These are phyloP conservation scores for Drosophila engyochracea DNA, from an alignment of 2,888 invertebrate genomes.

Conservation along the genomic window DNA sequence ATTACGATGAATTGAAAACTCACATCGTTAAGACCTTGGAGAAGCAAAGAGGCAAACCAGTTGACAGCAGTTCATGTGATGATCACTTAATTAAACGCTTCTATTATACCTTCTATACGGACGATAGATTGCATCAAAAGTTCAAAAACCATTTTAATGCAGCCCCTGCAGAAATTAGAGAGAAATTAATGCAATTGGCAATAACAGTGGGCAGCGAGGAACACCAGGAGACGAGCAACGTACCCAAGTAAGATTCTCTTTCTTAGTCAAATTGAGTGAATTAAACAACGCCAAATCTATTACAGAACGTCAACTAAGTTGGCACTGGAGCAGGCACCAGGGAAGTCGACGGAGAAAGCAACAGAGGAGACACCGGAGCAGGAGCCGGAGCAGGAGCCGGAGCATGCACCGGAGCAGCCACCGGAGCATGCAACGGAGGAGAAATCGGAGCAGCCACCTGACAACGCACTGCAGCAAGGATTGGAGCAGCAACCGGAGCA, in stretches of 20 bases:
- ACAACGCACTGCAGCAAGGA: too few relatives aligned
- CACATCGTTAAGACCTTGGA: not conserved
- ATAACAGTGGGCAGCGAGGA: not conserved
- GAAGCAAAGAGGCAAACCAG: not conserved
- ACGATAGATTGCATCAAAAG: conserved; percentile 6
- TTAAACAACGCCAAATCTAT: not conserved
- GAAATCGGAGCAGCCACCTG: too few relatives aligned
- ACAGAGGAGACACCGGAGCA: not conserved
- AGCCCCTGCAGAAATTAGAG: conserved; percentile 22
- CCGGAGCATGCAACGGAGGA: not conserved
- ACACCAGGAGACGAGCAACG: not conserved
- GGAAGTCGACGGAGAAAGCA: not conserved
- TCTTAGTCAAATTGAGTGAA: not conserved
- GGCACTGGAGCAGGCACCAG: not conserved
- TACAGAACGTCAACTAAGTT: not conserved
- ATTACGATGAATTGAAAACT: conserved; percentile 20
- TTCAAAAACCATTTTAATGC: conserved; percentile 33
- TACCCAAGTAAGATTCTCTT: not conserved
- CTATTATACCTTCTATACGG: conserved; percentile 34
- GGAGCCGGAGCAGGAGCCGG: too few relatives aligned
- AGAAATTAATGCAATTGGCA: conserved; percentile 17
- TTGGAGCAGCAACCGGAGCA: too few relatives aligned
- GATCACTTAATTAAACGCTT: conserved; percentile 19
- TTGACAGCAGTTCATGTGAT: not conserved
- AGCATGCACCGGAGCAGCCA: not conserved